phyloP scores from a whole-genome alignment of 2,113 vertebrate genomes.

The Xiphias gladius region DNA sequence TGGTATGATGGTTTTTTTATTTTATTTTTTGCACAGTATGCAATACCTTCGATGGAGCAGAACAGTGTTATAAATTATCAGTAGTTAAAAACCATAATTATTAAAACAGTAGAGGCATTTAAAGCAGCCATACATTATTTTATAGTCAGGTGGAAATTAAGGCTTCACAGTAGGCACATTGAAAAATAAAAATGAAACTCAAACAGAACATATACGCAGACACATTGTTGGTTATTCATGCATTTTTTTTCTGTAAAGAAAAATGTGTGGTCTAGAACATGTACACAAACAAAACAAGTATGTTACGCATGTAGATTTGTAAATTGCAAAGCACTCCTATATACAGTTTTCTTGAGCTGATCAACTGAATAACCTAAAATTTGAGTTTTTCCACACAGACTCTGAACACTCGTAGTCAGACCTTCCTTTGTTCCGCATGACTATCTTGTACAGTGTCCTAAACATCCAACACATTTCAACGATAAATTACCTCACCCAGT shows the following conservation, averaged over 20 bases:
- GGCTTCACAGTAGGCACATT: too few relatives aligned
- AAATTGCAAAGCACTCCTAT: too few relatives aligned
- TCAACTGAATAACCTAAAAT: neutral
- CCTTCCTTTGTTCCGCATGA: neutral
- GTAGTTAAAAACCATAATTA: neutral
- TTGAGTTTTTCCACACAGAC: neutral
- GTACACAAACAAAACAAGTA: neutral
- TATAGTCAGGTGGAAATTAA: too few relatives aligned
- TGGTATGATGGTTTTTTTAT: neutral
- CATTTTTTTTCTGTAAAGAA: neutral
- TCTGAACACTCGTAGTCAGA: neutral
- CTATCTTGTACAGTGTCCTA: neutral
- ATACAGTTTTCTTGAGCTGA: neutral
- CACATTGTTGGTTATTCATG: neutral
- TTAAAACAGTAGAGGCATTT: too few relatives aligned
- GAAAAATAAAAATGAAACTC: neutral
- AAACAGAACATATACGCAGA: neutral
- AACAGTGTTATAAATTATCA: neutral
- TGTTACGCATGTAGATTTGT: neutral
- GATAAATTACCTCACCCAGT: neutral
- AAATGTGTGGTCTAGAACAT: neutral
- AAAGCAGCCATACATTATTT: too few relatives aligned
- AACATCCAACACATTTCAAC: neutral
- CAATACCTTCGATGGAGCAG: neutral
- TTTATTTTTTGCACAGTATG: neutral